Conservation (phyloP, 37 sponge, comb jelly and placozoan genomes). For the Aplysina aerophoba region DNA sequence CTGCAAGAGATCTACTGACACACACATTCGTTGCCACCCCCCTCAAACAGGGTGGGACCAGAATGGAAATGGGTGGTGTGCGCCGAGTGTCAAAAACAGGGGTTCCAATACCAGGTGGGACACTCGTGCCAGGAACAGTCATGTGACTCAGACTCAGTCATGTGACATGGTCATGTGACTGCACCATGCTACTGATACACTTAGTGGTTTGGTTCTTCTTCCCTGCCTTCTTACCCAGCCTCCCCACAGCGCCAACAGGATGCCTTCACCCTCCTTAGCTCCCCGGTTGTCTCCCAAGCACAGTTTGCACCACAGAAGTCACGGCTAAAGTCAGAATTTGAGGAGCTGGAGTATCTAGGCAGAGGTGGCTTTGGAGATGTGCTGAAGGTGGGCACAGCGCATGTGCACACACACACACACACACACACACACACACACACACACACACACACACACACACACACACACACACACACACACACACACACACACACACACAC, state of each 20-base stretch:
- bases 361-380: conserved; percentile 93
- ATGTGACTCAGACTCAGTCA: too few relatives aligned
- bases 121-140: not conserved
- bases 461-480: too few relatives aligned
- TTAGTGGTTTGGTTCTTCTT: too few relatives aligned
- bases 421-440: too few relatives aligned
- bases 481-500: too few relatives aligned
- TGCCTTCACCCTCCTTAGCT: not conserved
- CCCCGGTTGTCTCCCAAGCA: conserved; percentile 11
- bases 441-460: too few relatives aligned
- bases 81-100: conserved; percentile 2
- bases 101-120: not conserved
- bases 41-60: not conserved
- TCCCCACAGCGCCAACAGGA: not conserved
- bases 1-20: conserved; percentile 68
- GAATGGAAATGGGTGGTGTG: not conserved
- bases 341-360: conserved; percentile 77
- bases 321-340: conserved; percentile 83
- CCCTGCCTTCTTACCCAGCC: not conserved
- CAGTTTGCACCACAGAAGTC: conserved; percentile 39
- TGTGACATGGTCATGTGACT: too few relatives aligned
- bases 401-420: too few relatives aligned
- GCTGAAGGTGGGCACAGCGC: conserved; percentile 78
- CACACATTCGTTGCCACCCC: conserved; percentile 70
- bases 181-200: too few relatives aligned